A percentile compares a stretch with the other conserved stretches of the same genome.
These are phyloP conservation scores for Falco cherrug DNA, from an alignment of 2,797 vertebrate species.

Conservation along the genomic window DNA sequence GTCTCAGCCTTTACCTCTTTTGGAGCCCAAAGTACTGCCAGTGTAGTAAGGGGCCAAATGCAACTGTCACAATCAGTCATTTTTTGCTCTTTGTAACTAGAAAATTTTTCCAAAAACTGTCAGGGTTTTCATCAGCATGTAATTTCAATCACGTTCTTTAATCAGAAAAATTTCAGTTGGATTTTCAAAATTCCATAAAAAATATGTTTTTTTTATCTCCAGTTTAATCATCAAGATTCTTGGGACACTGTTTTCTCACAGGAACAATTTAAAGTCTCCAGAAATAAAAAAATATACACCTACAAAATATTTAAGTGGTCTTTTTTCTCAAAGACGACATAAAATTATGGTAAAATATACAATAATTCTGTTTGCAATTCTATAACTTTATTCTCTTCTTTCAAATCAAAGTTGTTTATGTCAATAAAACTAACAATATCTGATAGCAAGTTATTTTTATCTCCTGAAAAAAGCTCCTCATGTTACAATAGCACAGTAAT, in stretches of 20 bases:
- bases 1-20: no score
- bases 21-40: no score
- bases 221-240: neutral
- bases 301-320: neutral
- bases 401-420: neutral
- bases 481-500: neutral
- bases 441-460: neutral
- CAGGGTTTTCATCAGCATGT: neutral
- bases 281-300: neutral
- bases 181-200: neutral
- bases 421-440: neutral
- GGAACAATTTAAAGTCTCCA: neutral
- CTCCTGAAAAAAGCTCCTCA: neutral
- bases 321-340: neutral
- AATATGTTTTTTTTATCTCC: neutral
- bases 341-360: neutral
- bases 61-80: neutral
- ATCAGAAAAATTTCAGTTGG: neutral
- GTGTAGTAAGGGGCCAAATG: no score
- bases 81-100: neutral
- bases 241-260: neutral
- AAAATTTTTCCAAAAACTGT: neutral
- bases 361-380: neutral
- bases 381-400: neutral
- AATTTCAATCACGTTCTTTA: neutral